Percentiles rank a stretch among this genome's conserved stretches.
Evolutionary conservation across 2,113 vertebrate species (phyloP).

Genomic region (Oreochromis aureus): DNA sequence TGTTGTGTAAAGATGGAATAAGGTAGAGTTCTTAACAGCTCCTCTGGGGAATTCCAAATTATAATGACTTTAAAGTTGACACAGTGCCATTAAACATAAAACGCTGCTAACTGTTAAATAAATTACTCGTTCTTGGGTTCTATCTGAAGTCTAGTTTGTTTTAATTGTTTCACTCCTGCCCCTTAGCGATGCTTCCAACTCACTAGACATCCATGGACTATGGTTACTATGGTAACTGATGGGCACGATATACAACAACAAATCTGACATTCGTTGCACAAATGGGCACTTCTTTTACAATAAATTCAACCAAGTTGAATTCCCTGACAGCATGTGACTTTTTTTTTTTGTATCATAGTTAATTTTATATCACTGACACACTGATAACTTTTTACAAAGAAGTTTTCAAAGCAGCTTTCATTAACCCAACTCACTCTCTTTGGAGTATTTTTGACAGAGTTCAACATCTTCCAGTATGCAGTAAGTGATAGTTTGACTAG

Average conservation of each 20-base stretch:
- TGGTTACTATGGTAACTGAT: not conserved
- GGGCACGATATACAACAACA: not conserved
- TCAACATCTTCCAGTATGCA: not conserved
- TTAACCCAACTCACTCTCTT: not conserved
- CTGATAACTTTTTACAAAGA: fast-evolving
- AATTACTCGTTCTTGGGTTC: not conserved
- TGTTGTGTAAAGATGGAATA: not conserved
- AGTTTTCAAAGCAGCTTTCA: not conserved
- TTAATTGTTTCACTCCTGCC: not conserved
- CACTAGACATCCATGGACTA: not conserved
- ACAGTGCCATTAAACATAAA: not conserved
- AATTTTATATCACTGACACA: not conserved
- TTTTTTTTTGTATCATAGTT: not conserved
- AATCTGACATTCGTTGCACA: not conserved
- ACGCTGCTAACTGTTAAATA: not conserved
- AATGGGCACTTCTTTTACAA: not conserved
- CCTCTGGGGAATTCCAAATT: not conserved
- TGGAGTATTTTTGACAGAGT: fast-evolving
- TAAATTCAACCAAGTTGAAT: not conserved
- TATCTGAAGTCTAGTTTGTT: not conserved
- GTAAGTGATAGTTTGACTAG: not conserved
- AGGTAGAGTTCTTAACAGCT: not conserved
- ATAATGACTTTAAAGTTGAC: not conserved
- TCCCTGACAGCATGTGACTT: not conserved
- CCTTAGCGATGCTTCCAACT: not conserved